Conservation (phyloP, 2,113 vertebrate genomes). For the Microcebus griseorufus region DNA sequence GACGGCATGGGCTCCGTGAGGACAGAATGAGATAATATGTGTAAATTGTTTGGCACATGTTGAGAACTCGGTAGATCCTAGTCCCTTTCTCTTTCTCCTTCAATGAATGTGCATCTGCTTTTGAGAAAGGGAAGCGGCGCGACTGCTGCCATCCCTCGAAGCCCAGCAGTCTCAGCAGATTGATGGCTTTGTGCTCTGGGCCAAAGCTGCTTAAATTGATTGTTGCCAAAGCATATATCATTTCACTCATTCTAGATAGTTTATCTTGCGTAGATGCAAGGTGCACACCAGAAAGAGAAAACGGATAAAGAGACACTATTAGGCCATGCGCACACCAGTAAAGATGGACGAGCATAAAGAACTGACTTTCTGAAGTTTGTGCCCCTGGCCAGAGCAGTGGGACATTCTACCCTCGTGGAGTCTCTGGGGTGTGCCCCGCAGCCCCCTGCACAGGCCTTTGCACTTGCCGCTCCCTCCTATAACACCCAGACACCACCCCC, state of each 20-base stretch:
- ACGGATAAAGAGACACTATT: not conserved
- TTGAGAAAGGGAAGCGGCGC: not conserved
- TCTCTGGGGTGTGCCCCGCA: not conserved
- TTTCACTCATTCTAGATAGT: not conserved
- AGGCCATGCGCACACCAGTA: not conserved
- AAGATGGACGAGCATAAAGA: not conserved
- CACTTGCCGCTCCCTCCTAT: not conserved
- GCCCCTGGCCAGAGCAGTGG: not conserved
- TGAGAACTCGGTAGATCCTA: not conserved
- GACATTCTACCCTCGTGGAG: not conserved
- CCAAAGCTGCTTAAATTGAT: not conserved
- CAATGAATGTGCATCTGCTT: not conserved
- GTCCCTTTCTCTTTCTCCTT: not conserved
- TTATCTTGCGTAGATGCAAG: not conserved
- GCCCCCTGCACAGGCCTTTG: accelerated
- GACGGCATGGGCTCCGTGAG: not conserved
- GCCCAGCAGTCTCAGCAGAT: not conserved
- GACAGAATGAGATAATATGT: not conserved
- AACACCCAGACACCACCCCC: not conserved
- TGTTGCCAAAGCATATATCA: not conserved
- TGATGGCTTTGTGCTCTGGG: not conserved
- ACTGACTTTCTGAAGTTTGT: not conserved
- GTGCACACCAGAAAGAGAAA: not conserved
- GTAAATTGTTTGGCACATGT: not conserved
- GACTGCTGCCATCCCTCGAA: not conserved